Base-by-base conservation (phyloP, 2,888 invertebrate species). In the Synergus itoensis region DNA sequence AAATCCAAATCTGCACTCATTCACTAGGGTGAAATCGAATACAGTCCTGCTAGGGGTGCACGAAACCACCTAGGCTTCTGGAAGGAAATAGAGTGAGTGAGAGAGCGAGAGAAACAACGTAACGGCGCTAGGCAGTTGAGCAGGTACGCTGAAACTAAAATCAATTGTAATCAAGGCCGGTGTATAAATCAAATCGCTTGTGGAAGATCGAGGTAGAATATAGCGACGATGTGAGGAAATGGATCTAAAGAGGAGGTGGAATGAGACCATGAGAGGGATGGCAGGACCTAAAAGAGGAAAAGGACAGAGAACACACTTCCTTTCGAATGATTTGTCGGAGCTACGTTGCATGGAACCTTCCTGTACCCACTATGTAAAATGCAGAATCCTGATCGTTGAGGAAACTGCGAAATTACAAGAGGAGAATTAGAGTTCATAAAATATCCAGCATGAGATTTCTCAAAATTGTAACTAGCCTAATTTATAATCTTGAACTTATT, bases 81-180 rank as follows among this genome's bases (percentile, higher is more conserved):
- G 78, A 69, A 69, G 65, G 69, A 77, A 64, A 69, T 63, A 64
- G 73, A 77, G 40, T 80, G 77, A 78, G 77, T 64, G 77, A 81
- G 63, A 80, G 77, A 77, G 67, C 67, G 79, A 53, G 40, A 57
- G 48, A 53, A 45, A 73, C 40, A 73, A 48, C 18, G 36, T 18
- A 48, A 69, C 41, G 43, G 67, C 45, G 43, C 67, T 45, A 67
- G 67, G 67, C 18, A 45, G 53, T 53, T 73, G 53, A 81, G 80
- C 77, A 77, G 69, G 79, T 77, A 75, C 73, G 76, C 65, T 80
- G 81, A 79, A 87, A 84, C 84, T 87, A 82, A 87, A 89, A 90
- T 90, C 90, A 89, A 89, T 89, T 88, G 88, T 87, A 89, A 90
- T 89, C 88, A 88, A 87, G 86, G 81, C 80, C 81, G 84, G 81